A percentile compares a stretch with the other conserved stretches of the same genome.
Conservation (phyloP, 2,113 vertebrate species). For the Edolisoma coerulescens region DNA sequence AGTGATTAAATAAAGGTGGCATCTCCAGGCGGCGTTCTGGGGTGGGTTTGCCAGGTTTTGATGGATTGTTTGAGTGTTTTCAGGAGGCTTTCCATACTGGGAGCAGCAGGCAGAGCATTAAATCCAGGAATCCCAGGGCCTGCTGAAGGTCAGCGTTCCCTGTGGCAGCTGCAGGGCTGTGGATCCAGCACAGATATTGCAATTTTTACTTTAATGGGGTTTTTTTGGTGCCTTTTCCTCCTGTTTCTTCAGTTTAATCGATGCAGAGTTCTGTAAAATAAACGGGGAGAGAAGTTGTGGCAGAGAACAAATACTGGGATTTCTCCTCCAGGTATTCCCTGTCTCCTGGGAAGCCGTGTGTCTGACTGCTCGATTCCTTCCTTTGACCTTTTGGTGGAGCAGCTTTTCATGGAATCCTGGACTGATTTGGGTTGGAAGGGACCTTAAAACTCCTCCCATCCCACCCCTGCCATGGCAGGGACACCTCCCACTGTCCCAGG, state of each 20-base stretch:
- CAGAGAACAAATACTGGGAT: accelerated
- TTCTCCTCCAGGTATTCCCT: accelerated
- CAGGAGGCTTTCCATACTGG: not conserved
- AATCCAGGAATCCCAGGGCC: not conserved
- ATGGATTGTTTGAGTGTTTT: not conserved
- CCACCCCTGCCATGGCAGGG: not conserved
- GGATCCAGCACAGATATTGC: not conserved
- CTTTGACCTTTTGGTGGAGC: not conserved
- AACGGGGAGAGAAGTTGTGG: accelerated
- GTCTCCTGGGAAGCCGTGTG: accelerated
- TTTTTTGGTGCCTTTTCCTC: not conserved
- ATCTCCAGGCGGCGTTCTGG: not conserved
- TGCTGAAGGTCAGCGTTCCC: accelerated
- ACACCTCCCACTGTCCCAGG: not conserved
- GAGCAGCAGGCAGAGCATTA: not conserved
- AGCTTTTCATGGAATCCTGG: not conserved
- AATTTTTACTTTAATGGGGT: accelerated
- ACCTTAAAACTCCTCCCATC: not conserved
- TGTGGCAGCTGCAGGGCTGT: not conserved
- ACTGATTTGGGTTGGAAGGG: not conserved
- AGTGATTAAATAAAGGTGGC: not conserved
- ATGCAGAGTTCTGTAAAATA: accelerated
- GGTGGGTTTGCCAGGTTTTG: not conserved
- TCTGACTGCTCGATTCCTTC: not conserved
- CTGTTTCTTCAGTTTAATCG: not conserved